A percentile compares a stretch with the other conserved stretches of the same genome.
Conservation (phyloP, 2,888 invertebrate species). For the Orthonychiurus folsomi region DNA sequence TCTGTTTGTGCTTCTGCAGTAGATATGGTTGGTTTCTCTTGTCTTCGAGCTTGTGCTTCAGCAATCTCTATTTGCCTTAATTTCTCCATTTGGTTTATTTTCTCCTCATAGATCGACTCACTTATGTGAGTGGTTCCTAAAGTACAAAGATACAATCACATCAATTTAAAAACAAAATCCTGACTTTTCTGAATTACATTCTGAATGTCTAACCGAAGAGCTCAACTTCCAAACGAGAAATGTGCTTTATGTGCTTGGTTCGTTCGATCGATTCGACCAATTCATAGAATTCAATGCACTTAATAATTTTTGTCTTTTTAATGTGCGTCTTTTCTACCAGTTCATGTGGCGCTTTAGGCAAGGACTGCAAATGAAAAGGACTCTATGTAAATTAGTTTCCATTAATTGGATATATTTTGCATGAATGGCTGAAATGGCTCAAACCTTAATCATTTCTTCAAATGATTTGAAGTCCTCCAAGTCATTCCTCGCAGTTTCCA, state of each 20-base stretch:
- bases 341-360: constrained; percentile 1
- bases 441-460: not conserved
- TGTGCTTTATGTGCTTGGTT: not conserved
- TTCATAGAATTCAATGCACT: constrained; percentile 11
- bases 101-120: not conserved
- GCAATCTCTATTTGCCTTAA: not conserved
- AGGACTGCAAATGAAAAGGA: not conserved
- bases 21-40: not conserved
- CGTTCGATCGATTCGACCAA: not conserved
- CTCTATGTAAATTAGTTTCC: not conserved
- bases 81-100: not conserved
- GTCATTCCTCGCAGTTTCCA: constrained; percentile 10
- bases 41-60: not conserved
- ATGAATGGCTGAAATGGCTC: not conserved
- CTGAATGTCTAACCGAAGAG: constrained; percentile 5
- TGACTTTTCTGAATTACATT: not conserved
- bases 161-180: not conserved
- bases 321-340: constrained; percentile 9
- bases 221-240: constrained; percentile 1
- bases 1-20: not conserved
- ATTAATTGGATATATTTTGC: not conserved
- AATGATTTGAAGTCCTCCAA: constrained; percentile 9
- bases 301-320: constrained; percentile 9
- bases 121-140: not conserved
- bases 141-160: too few relatives aligned